Evolutionary conservation across 2,113 vertebrate species (phyloP).

Genomic region (Danionella cerebrum): DNA sequence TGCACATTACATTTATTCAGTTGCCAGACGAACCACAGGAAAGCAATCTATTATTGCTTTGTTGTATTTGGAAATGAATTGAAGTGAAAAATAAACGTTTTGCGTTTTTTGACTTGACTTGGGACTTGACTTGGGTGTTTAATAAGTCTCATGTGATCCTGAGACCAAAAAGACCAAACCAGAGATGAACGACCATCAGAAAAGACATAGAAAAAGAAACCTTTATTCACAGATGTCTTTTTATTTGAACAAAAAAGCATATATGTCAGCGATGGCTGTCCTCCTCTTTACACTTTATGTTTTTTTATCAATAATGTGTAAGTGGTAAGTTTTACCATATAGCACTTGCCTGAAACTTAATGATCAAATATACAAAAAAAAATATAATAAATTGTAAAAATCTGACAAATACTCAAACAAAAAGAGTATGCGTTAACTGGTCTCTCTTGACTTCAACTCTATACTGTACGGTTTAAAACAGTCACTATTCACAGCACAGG

Average conservation of each 20-base stretch:
- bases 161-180: too few species aligned
- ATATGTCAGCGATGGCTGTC: slow-evolving; percentile 55
- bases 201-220: background rate
- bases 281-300: slow-evolving; percentile 58
- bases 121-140: too few species aligned
- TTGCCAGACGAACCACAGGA: too few species aligned
- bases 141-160: too few species aligned
- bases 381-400: too few species aligned
- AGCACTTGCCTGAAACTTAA: slow-evolving; percentile 48
- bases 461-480: slow-evolving; percentile 17
- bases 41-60: too few species aligned
- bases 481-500: slow-evolving; percentile 51
- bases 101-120: too few species aligned
- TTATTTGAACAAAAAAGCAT: slow-evolving; percentile 69
- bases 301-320: slow-evolving; percentile 49
- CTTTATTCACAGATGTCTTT: slow-evolving; percentile 62
- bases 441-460: slow-evolving; percentile 18
- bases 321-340: slow-evolving; percentile 52
- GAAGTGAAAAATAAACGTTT: too few species aligned
- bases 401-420: slow-evolving; percentile 39
- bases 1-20: too few species aligned
- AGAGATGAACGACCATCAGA: background rate
- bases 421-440: slow-evolving; percentile 24
- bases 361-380: slow-evolving; percentile 39
- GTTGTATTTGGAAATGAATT: too few species aligned